Evolutionary conservation across 2,797 vertebrate genomes (phyloP).

Genomic region (Gobionotothen gibberifrons): DNA sequence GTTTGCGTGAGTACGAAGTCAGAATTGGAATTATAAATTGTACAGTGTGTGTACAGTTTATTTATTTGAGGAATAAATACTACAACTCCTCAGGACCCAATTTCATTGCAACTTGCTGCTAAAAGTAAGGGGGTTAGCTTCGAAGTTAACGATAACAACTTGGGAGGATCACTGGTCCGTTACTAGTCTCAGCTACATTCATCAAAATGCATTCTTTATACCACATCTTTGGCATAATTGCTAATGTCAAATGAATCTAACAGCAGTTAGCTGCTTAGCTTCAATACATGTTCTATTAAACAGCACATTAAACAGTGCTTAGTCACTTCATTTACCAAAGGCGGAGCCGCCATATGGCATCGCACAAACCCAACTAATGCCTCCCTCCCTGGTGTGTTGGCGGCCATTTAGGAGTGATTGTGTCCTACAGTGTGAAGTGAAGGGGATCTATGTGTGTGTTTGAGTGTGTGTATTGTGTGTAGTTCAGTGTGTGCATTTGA

Average conservation of each 20-base stretch:
- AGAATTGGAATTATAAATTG: too few species aligned
- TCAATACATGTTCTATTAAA: constrained; percentile 64
- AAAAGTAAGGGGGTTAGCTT: too few species aligned
- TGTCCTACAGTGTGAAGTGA: constrained; percentile 24
- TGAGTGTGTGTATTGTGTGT: not conserved
- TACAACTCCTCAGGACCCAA: too few species aligned
- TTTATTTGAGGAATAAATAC: too few species aligned
- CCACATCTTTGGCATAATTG: constrained; percentile 36
- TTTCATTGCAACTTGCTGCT: too few species aligned
- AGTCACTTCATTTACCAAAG: constrained; percentile 50
- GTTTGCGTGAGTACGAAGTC: too few species aligned
- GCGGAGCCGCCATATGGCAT: constrained; percentile 56
- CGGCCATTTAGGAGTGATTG: constrained; percentile 34
- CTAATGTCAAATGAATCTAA: constrained; percentile 58
- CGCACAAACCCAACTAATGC: constrained; percentile 40
- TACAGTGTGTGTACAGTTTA: too few species aligned
- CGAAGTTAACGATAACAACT: too few species aligned
- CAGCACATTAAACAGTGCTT: constrained; percentile 62
- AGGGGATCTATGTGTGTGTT: not conserved
- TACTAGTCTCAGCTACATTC: not conserved
- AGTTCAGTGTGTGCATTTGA: not conserved
- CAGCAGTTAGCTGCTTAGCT: constrained; percentile 52
- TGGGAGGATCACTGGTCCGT: not conserved
- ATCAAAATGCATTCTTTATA: constrained; percentile 16
- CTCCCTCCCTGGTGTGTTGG: constrained; percentile 38